Evolutionary conservation across 2,888 invertebrate genomes (phyloP), one percentile per base, ranked within the genome.

Genomic region (Sinelater perroti): DNA sequence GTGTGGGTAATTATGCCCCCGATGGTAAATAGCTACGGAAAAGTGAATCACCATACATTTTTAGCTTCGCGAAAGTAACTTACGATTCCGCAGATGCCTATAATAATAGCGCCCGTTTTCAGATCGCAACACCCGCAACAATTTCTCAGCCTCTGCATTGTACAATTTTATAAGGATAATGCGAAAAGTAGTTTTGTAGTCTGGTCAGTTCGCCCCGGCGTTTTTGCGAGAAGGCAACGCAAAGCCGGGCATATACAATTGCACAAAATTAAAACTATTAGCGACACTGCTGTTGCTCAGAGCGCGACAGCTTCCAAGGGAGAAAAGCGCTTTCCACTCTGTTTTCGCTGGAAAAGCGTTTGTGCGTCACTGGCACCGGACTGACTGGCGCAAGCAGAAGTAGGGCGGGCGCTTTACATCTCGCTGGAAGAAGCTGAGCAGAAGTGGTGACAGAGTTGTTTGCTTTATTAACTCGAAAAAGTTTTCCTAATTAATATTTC

Each of bases 121-220:
- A 57, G 35, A 26, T 47, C 38, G 26, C 52, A 57, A 11, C 57
- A 57, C n/a, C 57, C 57, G 14, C 57, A 57, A 21, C 57, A 57
- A 8, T 16, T 50, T 30, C 21, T 40, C 33, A 57, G 47, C 10
- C 36, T 24, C 4, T 35, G 36, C 57, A 57, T 57, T 4, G 8
- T 31, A 3, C 14, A 45, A 45, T 26, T 35, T 6, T 35, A 10
- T 35, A 20, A 17, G n/a, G 10, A 14, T 21, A 13, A 21, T 31
- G 10, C 2, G 6, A 10, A 6, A 1, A 14, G 7, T 16, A 35
- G 3, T 40, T 40, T 21, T 14, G 6, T 2, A 7, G 4, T 20
- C 1, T 40, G 18, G 1, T 6, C 10, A 13, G 10, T n/a, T n/a
- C n/a, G n/a, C n/a, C n/a, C n/a, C n/a, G n/a, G n/a, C n/a, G n/a